Evolutionary conservation across 2,797 vertebrate genomes (phyloP).

Genomic region (Spinibarbus caldwelli): DNA sequence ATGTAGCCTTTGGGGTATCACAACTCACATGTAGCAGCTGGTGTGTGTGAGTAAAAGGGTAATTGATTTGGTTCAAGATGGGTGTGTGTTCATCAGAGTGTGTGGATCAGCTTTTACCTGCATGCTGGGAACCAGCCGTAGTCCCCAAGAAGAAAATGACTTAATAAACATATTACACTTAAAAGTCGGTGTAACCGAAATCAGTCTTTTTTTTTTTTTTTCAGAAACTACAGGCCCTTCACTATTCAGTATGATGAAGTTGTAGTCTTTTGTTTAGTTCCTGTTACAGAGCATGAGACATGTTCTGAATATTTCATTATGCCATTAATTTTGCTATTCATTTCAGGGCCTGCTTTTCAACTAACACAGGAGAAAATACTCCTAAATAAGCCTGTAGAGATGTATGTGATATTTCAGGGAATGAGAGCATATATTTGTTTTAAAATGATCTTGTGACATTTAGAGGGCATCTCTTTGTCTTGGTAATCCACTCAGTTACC

Average conservation of each 20-base stretch:
- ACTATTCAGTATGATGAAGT: not conserved
- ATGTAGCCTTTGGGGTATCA: not conserved
- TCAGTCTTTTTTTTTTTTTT: not conserved
- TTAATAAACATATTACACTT: not conserved
- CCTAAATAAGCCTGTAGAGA: conserved; percentile 13
- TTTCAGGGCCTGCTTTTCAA: not conserved
- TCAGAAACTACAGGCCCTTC: not conserved
- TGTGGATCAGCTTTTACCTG: not conserved
- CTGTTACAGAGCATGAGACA: conserved; percentile 38
- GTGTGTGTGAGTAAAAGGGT: conserved; percentile 9
- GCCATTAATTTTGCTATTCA: not conserved
- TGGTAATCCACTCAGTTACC: not conserved
- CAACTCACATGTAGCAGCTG: conserved; percentile 1
- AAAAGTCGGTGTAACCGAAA: not conserved
- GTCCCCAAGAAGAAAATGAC: not conserved
- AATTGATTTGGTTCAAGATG: conserved; percentile 48
- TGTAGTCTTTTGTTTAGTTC: conserved; percentile 32
- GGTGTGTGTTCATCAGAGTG: not conserved
- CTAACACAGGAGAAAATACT: not conserved
- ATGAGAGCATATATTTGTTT: not conserved
- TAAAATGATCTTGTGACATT: not conserved
- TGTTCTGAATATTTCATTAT: conserved; percentile 49
- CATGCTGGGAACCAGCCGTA: not conserved
- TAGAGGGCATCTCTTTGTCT: not conserved
- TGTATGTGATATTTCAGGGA: not conserved